phyloP scores from a whole-genome alignment of 1,140 invertebrate species.

The Anadara kagoshimensis region DNA sequence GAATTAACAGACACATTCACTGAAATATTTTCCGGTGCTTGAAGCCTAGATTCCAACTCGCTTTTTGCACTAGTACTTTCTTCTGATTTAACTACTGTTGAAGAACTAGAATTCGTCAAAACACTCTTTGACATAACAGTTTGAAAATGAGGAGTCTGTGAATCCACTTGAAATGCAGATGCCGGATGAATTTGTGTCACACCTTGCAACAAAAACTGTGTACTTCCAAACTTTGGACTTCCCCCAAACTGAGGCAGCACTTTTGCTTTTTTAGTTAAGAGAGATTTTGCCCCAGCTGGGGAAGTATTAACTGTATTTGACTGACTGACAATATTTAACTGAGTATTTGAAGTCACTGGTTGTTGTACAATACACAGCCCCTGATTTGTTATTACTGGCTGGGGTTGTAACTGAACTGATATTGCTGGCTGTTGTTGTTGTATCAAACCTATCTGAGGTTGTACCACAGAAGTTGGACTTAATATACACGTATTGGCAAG shows the following conservation, averaged over 20 bases:
- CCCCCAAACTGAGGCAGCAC: conserved; percentile 38
- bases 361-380: conserved; percentile 18
- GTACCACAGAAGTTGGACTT: background rate
- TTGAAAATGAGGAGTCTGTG: conserved; percentile 40
- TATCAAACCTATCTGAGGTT: conserved; percentile 1
- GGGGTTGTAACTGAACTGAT: background rate
- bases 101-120: background rate
- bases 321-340: conserved; percentile 8
- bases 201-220: conserved; percentile 53
- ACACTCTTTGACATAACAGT: conserved; percentile 18
- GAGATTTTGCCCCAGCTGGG: conserved; percentile 13
- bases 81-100: conserved; percentile 8
- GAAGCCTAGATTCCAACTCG: background rate
- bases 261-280: conserved; percentile 14
- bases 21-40: background rate
- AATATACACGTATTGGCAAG: background rate
- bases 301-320: conserved; percentile 11
- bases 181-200: conserved; percentile 45
- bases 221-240: conserved; percentile 41
- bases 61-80: conserved; percentile 12
- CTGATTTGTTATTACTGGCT: conserved; percentile 4
- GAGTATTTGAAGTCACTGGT: background rate
- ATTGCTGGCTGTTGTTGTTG: conserved; percentile 6
- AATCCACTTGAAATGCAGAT: conserved; percentile 28
- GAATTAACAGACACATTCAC: conserved; percentile 4